Conservation (phyloP, 2,888 invertebrate species). For the Scaptomyza flava region DNA sequence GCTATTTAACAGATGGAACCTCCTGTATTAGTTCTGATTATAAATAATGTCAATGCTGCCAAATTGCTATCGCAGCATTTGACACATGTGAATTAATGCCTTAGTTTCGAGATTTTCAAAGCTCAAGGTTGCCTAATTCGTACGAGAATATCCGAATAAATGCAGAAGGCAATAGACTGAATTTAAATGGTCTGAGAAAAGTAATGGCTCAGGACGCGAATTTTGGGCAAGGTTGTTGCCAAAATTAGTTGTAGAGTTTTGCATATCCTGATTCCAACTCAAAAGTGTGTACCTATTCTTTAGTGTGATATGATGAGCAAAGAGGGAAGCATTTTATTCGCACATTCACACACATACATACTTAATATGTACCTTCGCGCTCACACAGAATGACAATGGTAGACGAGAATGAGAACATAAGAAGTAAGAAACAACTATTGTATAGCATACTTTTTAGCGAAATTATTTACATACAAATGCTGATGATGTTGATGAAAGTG, state of each 20-base stretch:
- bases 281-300: conserved; percentile 33
- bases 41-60: conserved; percentile 68
- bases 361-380: conserved; percentile 9
- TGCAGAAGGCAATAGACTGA: conserved; percentile 22
- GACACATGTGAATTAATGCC: conserved; percentile 68
- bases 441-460: conserved; percentile 63
- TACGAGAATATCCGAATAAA: conserved; percentile 11
- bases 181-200: conserved; percentile 10
- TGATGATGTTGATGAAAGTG: conserved; percentile 65
- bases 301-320: conserved; percentile 43
- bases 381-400: conserved; percentile 36
- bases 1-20: conserved; percentile 21
- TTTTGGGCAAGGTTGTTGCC: conserved; percentile 9
- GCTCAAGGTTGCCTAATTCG: conserved; percentile 50
- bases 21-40: conserved; percentile 33
- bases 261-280: conserved; percentile 44
- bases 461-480: conserved; percentile 68
- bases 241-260: conserved; percentile 42
- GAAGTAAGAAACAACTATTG: conserved; percentile 54
- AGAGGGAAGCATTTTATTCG: conserved; percentile 32
- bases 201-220: conserved; percentile 6
- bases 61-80: conserved; percentile 70
- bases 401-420: conserved; percentile 30
- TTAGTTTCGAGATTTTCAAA: conserved; percentile 23
- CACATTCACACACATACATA: conserved; percentile 1